Percentiles rank a stretch among this genome's conserved stretches.
Evolutionary conservation across 2,888 invertebrate genomes (phyloP).

Genomic region (Coecobrya sp.): DNA sequence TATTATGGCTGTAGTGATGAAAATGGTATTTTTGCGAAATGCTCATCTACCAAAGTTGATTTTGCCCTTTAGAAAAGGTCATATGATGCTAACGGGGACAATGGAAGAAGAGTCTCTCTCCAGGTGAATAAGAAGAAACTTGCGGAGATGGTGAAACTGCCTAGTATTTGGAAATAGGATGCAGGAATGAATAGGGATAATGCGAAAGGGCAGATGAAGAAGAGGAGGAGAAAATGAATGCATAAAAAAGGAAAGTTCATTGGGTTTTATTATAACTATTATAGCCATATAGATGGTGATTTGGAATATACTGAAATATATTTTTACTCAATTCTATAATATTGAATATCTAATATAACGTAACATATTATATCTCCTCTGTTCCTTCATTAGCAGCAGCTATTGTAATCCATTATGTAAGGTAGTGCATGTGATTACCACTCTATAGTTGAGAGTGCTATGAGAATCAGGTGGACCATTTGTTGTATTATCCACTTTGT

Average conservation of each 20-base stretch:
- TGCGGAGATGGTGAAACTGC: background rate
- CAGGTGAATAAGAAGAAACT: slow-evolving; percentile 35
- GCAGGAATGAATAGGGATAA: slow-evolving; percentile 9
- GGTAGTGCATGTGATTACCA: background rate
- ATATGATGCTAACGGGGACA: slow-evolving; percentile 63
- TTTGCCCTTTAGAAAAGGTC: slow-evolving; percentile 73
- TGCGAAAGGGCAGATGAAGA: slow-evolving; percentile 42
- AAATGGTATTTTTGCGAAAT: slow-evolving; percentile 36
- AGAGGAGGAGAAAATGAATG: slow-evolving; percentile 1
- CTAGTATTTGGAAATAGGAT: background rate
- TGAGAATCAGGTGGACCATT: background rate
- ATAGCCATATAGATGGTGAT: background rate
- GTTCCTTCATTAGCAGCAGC: no score
- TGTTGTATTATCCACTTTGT: background rate
- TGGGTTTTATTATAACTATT: background rate
- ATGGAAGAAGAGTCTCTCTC: slow-evolving; percentile 20
- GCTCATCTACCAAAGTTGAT: background rate
- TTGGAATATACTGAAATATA: background rate
- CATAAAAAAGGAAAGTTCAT: slow-evolving; percentile 56
- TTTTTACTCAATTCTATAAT: no score
- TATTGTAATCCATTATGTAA: background rate
- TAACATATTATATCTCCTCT: no score
- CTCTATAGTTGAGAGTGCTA: background rate
- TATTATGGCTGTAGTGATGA: slow-evolving; percentile 15
- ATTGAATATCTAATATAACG: no score